Evolutionary conservation across 2,113 vertebrate genomes (phyloP).

Genomic region (Misgurnus mizolepis): DNA sequence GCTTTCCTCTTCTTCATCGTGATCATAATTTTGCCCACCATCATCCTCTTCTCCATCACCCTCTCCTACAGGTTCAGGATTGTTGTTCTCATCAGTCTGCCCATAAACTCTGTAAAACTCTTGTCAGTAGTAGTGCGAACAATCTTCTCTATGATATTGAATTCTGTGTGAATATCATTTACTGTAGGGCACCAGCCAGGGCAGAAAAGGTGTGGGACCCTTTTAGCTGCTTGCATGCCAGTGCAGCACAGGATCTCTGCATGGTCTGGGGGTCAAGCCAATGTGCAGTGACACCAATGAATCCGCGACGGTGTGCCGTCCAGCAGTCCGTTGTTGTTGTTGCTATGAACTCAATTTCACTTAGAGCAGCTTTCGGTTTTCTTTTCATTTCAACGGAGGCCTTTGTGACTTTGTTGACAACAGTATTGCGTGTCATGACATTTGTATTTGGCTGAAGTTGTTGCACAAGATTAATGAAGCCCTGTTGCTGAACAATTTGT

Average conservation of each 20-base stretch:
- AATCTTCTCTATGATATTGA: slow-evolving; percentile 36
- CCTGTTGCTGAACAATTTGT: slow-evolving; percentile 31
- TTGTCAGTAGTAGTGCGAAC: slow-evolving; percentile 48
- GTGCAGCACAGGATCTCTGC: slow-evolving; percentile 40
- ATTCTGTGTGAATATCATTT: slow-evolving; percentile 54
- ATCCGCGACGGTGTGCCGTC: slow-evolving; percentile 34
- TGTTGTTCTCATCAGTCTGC: slow-evolving; percentile 37
- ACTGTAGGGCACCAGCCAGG: slow-evolving; percentile 37
- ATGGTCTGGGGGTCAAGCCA: slow-evolving; percentile 40
- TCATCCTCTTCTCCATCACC: slow-evolving; percentile 36
- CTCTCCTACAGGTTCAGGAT: slow-evolving; percentile 35
- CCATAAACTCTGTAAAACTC: slow-evolving; percentile 37
- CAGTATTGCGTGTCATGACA: slow-evolving; percentile 44
- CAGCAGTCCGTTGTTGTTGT: too few relatives aligned
- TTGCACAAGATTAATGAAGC: slow-evolving; percentile 25
- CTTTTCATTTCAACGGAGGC: slow-evolving; percentile 36
- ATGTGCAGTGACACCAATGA: slow-evolving; percentile 47
- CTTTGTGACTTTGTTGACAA: slow-evolving; percentile 38
- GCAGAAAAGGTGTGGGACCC: slow-evolving; percentile 53
- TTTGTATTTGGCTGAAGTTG: slow-evolving; percentile 39
- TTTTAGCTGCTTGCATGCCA: slow-evolving; percentile 47
- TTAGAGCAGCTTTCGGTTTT: slow-evolving; percentile 30
- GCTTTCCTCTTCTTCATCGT: slow-evolving; percentile 39
- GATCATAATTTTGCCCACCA: slow-evolving; percentile 24
- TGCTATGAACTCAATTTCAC: slow-evolving; percentile 42